A percentile compares a stretch with the other conserved stretches of the same genome.
Conservation (phyloP, 2,888 invertebrate species). For the Agrilus mali region DNA sequence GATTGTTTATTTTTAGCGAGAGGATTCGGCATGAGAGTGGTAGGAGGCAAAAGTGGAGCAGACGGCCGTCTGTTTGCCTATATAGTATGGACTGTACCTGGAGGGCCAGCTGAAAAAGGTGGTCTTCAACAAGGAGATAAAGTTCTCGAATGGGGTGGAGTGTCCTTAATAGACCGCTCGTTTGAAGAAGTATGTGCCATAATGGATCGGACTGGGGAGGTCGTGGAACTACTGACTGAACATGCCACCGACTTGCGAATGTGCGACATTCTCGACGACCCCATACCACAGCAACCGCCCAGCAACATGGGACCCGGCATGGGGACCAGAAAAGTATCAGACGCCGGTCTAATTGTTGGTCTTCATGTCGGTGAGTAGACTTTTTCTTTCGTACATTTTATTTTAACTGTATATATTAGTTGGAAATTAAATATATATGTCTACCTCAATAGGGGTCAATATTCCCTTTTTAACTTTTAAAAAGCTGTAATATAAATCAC, state of each 20-base stretch:
- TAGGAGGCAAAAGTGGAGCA: conserved; percentile 78
- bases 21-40: conserved; percentile 89
- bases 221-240: conserved; percentile 76
- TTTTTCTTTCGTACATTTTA: too few species aligned
- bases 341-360: conserved; percentile 34
- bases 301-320: conserved; percentile 16
- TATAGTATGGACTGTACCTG: conserved; percentile 84
- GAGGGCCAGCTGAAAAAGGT: conserved; percentile 82
- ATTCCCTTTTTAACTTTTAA: too few species aligned
- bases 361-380: conserved; percentile 45
- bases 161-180: conserved; percentile 78
- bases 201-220: conserved; percentile 76
- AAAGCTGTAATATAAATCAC: too few species aligned
- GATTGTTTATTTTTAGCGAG: conserved; percentile 45
- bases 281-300: conserved; percentile 35
- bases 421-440: too few species aligned
- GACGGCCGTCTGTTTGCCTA: conserved; percentile 82
- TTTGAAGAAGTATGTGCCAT: conserved; percentile 89
- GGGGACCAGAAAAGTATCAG: conserved; percentile 32
- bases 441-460: too few species aligned
- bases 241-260: conserved; percentile 62
- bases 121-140: conserved; percentile 83
- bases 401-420: too few species aligned
- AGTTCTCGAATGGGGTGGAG: conserved; percentile 84
- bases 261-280: conserved; percentile 58